Evolutionary conservation across 92 coral and sea anemone species (phyloP).

Genomic region (Zoanthus gigantus): DNA sequence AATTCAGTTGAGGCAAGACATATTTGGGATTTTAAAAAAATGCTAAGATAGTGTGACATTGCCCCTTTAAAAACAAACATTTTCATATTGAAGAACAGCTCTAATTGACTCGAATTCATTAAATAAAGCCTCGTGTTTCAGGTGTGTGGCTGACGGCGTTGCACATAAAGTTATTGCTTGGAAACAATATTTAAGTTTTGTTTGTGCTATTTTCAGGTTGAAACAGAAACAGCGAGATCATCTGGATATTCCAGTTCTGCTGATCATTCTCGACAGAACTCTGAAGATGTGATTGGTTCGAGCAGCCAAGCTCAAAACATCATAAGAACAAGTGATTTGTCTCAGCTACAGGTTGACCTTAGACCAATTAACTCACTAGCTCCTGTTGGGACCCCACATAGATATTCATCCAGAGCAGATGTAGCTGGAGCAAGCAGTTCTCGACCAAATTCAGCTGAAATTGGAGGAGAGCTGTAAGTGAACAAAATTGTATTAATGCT

Average conservation of each 20-base stretch:
- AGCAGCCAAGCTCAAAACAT: slow-evolving; percentile 18
- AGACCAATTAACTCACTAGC: slow-evolving; percentile 18
- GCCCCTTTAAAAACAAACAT: no score
- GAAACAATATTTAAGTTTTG: no score
- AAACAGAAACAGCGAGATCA: slow-evolving; percentile 33
- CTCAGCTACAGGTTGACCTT: slow-evolving; percentile 38
- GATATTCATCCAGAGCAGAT: neutral
- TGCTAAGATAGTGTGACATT: no score
- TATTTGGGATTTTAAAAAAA: no score
- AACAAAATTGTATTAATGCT: neutral
- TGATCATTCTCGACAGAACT: slow-evolving; percentile 50
- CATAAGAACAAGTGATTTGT: neutral
- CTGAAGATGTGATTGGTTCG: slow-evolving; percentile 1
- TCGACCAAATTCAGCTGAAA: slow-evolving; percentile 82
- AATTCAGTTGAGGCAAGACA: no score
- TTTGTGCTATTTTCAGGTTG: slow-evolving; percentile 10
- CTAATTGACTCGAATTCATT: no score
- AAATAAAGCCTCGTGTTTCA: no score
- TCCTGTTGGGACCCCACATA: slow-evolving; percentile 2
- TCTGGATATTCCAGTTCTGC: slow-evolving; percentile 41
- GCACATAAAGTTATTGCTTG: no score
- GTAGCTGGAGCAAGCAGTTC: slow-evolving; percentile 34
- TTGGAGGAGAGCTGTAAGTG: slow-evolving; percentile 88
- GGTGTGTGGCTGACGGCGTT: no score
- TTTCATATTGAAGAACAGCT: no score